Evolutionary conservation across 92 coral and sea anemone species (phyloP).

Genomic region (Porites lobata): DNA sequence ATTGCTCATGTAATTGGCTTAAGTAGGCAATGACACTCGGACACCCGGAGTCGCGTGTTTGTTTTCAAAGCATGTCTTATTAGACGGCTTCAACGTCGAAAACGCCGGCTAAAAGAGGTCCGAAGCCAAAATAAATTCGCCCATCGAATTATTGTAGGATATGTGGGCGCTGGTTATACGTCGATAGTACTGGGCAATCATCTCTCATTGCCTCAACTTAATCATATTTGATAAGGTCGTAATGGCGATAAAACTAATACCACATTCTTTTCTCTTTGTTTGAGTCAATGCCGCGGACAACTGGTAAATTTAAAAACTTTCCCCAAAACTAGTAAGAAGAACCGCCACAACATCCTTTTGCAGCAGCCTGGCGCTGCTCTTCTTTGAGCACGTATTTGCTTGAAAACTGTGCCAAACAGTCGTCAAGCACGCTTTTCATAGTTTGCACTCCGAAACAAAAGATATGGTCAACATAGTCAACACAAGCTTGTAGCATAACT

Average conservation of each 20-base stretch:
- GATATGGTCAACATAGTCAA: too few relatives aligned
- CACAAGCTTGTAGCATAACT: too few relatives aligned
- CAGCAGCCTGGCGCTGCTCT: neutral
- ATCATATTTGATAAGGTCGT: constrained; percentile 9
- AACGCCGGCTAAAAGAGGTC: neutral
- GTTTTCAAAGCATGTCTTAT: constrained; percentile 8
- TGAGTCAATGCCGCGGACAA: neutral
- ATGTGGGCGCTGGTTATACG: too few relatives aligned
- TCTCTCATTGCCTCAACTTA: neutral
- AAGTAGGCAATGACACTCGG: constrained; percentile 9
- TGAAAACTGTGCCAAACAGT: too few relatives aligned
- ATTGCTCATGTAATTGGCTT: neutral
- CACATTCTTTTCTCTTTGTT: neutral
- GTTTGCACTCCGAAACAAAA: too few relatives aligned
- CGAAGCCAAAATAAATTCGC: too few relatives aligned
- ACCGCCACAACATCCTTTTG: neutral
- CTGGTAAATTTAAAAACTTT: constrained; percentile 5
- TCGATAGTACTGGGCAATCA: too few relatives aligned
- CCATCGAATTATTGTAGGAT: too few relatives aligned
- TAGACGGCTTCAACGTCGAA: constrained; percentile 10
- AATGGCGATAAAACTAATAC: constrained; percentile 8
- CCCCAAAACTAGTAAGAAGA: neutral
- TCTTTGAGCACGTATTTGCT: too few relatives aligned
- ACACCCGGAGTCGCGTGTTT: neutral
- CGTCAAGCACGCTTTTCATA: too few relatives aligned